Evolutionary conservation across 2,113 vertebrate genomes (phyloP).

Genomic region (Ictalurus furcatus): DNA sequence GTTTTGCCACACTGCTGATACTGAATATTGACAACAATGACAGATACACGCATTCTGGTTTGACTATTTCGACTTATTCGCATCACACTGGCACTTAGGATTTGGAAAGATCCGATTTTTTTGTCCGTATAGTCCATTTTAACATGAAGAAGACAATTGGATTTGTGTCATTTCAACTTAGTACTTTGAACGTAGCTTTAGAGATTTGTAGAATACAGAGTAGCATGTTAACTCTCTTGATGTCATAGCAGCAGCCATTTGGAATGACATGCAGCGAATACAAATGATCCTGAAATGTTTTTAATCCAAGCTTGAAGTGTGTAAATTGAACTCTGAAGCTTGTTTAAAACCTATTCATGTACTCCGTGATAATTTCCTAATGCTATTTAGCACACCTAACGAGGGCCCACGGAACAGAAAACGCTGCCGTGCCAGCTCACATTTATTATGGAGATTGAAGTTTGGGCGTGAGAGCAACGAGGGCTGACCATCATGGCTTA

Average conservation of each 20-base stretch:
- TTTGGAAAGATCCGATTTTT: background rate
- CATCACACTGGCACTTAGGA: background rate
- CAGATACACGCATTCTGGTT: background rate
- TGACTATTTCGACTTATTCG: background rate
- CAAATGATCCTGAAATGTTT: slow-evolving; percentile 32
- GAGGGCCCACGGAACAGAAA: slow-evolving; percentile 10
- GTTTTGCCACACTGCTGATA: background rate
- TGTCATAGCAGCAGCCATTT: slow-evolving; percentile 66
- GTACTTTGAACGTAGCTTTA: background rate
- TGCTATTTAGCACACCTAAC: slow-evolving; percentile 40
- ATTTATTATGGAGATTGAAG: slow-evolving; percentile 46
- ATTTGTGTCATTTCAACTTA: background rate
- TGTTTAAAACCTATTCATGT: slow-evolving; percentile 43
- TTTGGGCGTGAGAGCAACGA: slow-evolving; percentile 39
- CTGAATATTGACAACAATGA: background rate
- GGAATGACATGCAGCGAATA: slow-evolving; percentile 66
- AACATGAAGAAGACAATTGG: background rate
- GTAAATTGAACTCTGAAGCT: slow-evolving; percentile 40
- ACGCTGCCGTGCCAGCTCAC: background rate
- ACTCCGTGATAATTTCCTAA: slow-evolving; percentile 46
- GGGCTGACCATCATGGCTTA: slow-evolving; percentile 56
- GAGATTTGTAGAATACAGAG: slow-evolving; percentile 68
- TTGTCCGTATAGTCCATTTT: background rate
- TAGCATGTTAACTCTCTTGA: slow-evolving; percentile 69
- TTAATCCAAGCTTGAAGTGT: slow-evolving; percentile 20